Evolutionary conservation across 37 sponge, comb jelly and placozoan genomes (phyloP).

Genomic region (Beroe forskalii): DNA sequence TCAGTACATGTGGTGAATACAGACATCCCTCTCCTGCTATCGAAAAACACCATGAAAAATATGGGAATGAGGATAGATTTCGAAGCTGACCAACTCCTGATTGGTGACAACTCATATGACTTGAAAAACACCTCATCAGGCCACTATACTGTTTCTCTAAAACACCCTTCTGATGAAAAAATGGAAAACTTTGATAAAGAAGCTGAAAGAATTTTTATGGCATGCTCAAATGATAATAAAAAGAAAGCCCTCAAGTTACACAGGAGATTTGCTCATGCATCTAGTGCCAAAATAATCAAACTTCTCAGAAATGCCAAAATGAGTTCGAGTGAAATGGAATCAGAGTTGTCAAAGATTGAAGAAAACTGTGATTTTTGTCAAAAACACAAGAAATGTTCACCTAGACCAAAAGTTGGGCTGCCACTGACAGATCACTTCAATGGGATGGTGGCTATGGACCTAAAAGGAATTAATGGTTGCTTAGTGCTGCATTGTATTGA

Average conservation of each 20-base stretch:
- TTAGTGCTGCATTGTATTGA: constrained; percentile 33
- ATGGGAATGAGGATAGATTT: too few species aligned
- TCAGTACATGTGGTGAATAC: too few species aligned
- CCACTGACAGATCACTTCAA: neutral
- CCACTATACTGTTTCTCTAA: neutral
- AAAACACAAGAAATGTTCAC: constrained; percentile 11
- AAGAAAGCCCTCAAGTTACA: neutral
- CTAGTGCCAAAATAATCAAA: neutral
- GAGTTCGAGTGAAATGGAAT: neutral
- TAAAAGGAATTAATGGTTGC: neutral
- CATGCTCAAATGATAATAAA: neutral
- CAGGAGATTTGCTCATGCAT: neutral
- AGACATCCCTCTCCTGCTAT: too few species aligned
- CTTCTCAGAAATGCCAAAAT: neutral
- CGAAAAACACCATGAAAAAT: too few species aligned
- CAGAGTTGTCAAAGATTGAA: neutral
- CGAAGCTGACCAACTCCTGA: too few species aligned
- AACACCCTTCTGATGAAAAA: too few species aligned
- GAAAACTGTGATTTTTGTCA: neutral
- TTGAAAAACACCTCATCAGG: neutral
- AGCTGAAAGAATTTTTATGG: too few species aligned
- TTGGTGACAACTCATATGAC: too few species aligned
- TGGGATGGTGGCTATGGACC: constrained; percentile 22
- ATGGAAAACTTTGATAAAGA: too few species aligned
- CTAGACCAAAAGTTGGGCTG: neutral